phyloP scores from a whole-genome alignment of 2,888 invertebrate species.

The Orchesella flavescens region DNA sequence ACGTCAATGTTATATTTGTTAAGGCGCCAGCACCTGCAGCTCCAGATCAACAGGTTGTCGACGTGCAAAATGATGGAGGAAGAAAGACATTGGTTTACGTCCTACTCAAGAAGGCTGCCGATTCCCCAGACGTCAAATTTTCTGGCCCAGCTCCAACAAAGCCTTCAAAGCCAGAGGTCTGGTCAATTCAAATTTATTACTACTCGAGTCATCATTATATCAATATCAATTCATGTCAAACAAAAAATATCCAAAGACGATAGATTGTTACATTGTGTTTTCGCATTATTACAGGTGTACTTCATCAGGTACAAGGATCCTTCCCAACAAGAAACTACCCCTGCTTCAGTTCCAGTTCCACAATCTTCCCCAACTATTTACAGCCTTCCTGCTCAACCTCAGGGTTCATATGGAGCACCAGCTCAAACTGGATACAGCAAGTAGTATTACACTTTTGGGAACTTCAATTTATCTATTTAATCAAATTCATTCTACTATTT shows the following conservation, averaged over 20 bases:
- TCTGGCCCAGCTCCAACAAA: slow-evolving; percentile 34
- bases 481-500: neutral
- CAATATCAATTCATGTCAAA: too few species aligned
- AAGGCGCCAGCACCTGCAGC: slow-evolving; percentile 61
- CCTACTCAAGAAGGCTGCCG: slow-evolving; percentile 51
- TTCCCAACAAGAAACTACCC: slow-evolving; percentile 4
- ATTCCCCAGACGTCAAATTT: slow-evolving; percentile 44
- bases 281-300: slow-evolving; percentile 24
- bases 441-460: neutral
- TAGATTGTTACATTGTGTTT: neutral
- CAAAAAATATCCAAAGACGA: too few species aligned
- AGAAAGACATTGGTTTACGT: slow-evolving; percentile 56
- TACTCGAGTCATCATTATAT: too few species aligned
- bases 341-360: slow-evolving; percentile 2
- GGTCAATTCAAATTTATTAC: slow-evolving; percentile 12
- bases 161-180: slow-evolving; percentile 50
- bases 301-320: slow-evolving; percentile 51
- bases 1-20: slow-evolving; percentile 53
- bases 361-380: neutral
- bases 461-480: too few species aligned
- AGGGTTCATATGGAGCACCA: slow-evolving; percentile 3
- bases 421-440: slow-evolving; percentile 26
- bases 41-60: slow-evolving; percentile 56
- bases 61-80: slow-evolving; percentile 53
- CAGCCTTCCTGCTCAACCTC: slow-evolving; percentile 12